These are phyloP conservation scores for Synchiropus splendidus DNA, from an alignment of 2,113 vertebrate genomes.

Conservation along the genomic window DNA sequence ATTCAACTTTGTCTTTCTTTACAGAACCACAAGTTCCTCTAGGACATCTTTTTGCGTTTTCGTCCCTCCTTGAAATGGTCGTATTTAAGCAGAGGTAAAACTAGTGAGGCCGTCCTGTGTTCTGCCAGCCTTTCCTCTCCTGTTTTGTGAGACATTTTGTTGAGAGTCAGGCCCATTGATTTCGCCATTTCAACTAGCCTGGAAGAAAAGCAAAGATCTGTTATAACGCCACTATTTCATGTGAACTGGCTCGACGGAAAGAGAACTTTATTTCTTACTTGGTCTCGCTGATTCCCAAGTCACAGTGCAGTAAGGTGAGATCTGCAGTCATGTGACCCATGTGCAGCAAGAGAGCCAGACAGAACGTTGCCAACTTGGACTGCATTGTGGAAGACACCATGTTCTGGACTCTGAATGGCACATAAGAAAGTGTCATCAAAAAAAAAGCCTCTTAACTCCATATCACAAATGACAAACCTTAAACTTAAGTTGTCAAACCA, in stretches of 20 bases:
- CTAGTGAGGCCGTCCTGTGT: slow-evolving; percentile 70
- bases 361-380: slow-evolving; percentile 56
- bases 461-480: too few relatives aligned
- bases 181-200: slow-evolving; percentile 80
- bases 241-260: background rate
- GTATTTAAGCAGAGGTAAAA: slow-evolving; percentile 72
- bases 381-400: slow-evolving; percentile 53
- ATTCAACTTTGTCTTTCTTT: slow-evolving; percentile 24
- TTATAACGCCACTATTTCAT: background rate
- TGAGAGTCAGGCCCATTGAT: slow-evolving; percentile 79
- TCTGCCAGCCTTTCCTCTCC: slow-evolving; percentile 32
- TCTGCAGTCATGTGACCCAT: slow-evolving; percentile 53
- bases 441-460: too few relatives aligned
- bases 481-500: too few relatives aligned
- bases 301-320: slow-evolving; percentile 64
- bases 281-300: slow-evolving; percentile 51
- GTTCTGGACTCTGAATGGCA: slow-evolving; percentile 44
- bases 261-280: slow-evolving; percentile 44
- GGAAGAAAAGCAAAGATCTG: slow-evolving; percentile 1
- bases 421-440: too few relatives aligned
- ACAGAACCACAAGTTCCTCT: background rate
- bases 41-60: slow-evolving; percentile 73
- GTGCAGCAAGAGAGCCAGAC: slow-evolving; percentile 63
- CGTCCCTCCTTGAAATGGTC: slow-evolving; percentile 29
- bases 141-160: slow-evolving; percentile 31